Base-by-base conservation (phyloP, 1,140 invertebrate genomes). In the Drosophila suzukii region DNA sequence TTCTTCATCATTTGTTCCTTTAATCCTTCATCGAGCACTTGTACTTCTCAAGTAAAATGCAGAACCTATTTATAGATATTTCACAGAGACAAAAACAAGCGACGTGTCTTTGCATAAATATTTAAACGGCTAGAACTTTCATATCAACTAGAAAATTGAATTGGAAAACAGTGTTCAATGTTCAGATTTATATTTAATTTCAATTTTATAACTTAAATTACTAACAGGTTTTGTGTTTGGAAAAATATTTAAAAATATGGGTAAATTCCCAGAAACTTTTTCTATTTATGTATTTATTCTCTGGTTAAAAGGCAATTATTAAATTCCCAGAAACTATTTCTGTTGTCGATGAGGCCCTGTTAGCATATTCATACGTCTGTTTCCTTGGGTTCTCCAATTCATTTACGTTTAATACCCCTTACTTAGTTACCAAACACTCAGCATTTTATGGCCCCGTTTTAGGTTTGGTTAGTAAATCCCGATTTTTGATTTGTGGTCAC, bases 401-500 rank as follows among this genome's bases (percentile, higher is more conserved):
- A 34, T 34, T 51, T 51, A 6, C 15, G 27, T 34, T 34, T 50
- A 17, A 50, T 11, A 15, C n/a, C n/a, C 27, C 0, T n/a, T 34
- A 50, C 2, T 15, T 6, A 15, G n/a, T 6, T 34, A 20, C 10
- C 0, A 6, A 32, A 36, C n/a, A 17, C 5, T 5, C 30, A 4
- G 4, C 0, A 3, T 17, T 36, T 51, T 51, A 20, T 20, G 34
- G 49, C 30, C 10, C 6, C 12, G 15, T 15, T 15, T 17, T 36
- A 20, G 36, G 15, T 17, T 20, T 12, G 30, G 5, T 11, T 36
- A 6, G 2, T 13, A 20, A 53, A 13, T 53, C 50, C 50, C 6
- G 6, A 3, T 6, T 53, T 53, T 53, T 36, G 50, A 53, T 53
- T 53, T 53, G 50, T 53, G 50, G 32, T 20, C 50, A 53, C 50